A percentile compares a stretch with the other conserved stretches of the same genome.
phyloP scores from a whole-genome alignment of 2,888 invertebrate species.

The Eupithecia tripunctaria region DNA sequence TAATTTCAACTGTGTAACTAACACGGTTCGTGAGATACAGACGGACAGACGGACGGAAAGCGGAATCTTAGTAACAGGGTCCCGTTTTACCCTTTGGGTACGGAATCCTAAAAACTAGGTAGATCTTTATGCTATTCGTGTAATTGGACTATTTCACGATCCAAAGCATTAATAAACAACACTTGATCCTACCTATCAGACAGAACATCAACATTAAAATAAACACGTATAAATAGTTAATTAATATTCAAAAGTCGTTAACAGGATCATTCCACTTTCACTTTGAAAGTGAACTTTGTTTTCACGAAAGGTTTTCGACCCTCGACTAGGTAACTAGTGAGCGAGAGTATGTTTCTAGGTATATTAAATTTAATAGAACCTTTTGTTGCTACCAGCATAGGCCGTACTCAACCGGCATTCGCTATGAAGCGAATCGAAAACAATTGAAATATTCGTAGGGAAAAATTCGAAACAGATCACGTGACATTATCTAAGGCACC shows the following conservation, averaged over 20 bases:
- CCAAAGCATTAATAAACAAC: conserved; percentile 18
- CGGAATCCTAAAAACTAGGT: too few species aligned
- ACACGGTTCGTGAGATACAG: too few species aligned
- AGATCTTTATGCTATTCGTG: too few species aligned
- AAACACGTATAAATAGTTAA: conserved; percentile 46
- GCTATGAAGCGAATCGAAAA: too few species aligned
- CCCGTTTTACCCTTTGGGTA: too few species aligned
- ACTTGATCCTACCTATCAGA: conserved; percentile 28
- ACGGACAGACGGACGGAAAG: too few species aligned
- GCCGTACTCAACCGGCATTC: too few species aligned
- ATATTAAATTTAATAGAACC: conserved; percentile 51
- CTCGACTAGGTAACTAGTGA: conserved; percentile 57
- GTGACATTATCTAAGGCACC: too few species aligned
- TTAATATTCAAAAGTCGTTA: conserved; percentile 57
- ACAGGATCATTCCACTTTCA: conserved; percentile 55
- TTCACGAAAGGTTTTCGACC: conserved; percentile 51
- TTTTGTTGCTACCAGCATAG: conserved; percentile 31
- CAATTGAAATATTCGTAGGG: too few species aligned
- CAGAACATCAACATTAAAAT: conserved; percentile 40
- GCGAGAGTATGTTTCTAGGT: conserved; percentile 51
- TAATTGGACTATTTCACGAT: neutral
- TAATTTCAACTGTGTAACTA: too few species aligned
- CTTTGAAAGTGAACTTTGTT: conserved; percentile 51
- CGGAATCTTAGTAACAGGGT: too few species aligned
- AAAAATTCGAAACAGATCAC: too few species aligned